These are phyloP conservation scores for Macrosiphum euphorbiae DNA, from an alignment of 2,888 invertebrate species.

Conservation along the genomic window DNA sequence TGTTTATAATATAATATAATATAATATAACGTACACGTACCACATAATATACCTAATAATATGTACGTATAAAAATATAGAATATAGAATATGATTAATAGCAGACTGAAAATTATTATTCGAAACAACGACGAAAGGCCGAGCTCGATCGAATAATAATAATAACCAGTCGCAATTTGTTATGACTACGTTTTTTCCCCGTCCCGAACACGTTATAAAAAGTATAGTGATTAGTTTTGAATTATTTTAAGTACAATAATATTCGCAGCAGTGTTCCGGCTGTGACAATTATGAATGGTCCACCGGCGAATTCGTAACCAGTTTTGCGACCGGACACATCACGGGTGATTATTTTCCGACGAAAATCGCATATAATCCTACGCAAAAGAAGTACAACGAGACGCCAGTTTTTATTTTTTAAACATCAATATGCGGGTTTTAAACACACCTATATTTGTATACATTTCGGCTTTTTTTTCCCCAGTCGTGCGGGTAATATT, in stretches of 20 bases:
- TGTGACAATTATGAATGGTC: constrained; percentile 43
- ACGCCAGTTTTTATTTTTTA: neutral
- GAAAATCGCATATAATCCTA: constrained; percentile 19
- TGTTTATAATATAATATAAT: neutral
- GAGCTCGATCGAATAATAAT: neutral
- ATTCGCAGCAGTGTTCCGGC: neutral
- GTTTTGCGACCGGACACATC: neutral
- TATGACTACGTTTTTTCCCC: neutral
- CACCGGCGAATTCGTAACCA: constrained; percentile 23
- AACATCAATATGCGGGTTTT: neutral
- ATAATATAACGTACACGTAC: neutral
- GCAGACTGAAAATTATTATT: neutral
- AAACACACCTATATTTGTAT: neutral
- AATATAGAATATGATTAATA: neutral
- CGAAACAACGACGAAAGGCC: constrained; percentile 26
- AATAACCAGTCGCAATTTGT: constrained; percentile 46
- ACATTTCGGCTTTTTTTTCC: neutral
- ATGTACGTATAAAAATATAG: neutral
- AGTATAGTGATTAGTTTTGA: constrained; percentile 11
- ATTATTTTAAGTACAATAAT: constrained; percentile 28
- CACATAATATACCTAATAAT: neutral
- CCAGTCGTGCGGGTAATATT: neutral
- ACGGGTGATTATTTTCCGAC: neutral
- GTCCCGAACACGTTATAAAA: neutral
- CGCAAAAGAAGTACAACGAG: neutral